phyloP scores from a whole-genome alignment of 2,113 vertebrate genomes.

The Strix aluco region DNA sequence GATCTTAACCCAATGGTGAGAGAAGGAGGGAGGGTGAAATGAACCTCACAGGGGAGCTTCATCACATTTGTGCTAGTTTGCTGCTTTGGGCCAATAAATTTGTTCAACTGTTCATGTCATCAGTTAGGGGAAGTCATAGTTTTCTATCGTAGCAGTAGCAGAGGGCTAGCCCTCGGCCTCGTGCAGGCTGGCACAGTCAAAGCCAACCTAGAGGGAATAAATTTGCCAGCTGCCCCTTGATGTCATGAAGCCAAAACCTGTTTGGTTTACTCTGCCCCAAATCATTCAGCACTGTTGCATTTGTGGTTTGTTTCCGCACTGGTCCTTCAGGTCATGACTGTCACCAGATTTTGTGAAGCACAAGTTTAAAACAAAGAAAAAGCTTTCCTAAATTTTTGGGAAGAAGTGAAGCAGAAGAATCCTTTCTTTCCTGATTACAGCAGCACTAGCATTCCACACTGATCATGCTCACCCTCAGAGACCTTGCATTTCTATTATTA shows the following conservation, averaged over 20 bases:
- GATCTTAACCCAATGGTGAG: not conserved
- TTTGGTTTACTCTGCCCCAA: not conserved
- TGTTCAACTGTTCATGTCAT: not conserved
- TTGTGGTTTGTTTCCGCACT: not conserved
- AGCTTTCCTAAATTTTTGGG: not conserved
- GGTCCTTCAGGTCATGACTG: not conserved
- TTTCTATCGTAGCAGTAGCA: not conserved
- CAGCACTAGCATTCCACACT: not conserved
- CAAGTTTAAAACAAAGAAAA: not conserved
- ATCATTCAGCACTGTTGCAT: not conserved
- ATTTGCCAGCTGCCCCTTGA: not conserved
- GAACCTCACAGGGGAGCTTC: fast-evolving
- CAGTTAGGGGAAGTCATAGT: not conserved
- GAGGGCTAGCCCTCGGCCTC: not conserved
- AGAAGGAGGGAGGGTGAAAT: not conserved
- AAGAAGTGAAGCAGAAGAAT: not conserved
- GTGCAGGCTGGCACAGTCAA: not conserved
- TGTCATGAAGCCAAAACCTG: not conserved
- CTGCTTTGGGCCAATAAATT: not conserved
- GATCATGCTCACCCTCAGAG: not conserved
- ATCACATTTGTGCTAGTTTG: not conserved
- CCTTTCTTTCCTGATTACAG: not conserved
- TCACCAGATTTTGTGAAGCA: not conserved
- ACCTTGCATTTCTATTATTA: conserved; percentile 22
- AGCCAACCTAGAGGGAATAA: not conserved